phyloP scores from a whole-genome alignment of 2,797 vertebrate genomes.

The Eulemur mongoz region DNA sequence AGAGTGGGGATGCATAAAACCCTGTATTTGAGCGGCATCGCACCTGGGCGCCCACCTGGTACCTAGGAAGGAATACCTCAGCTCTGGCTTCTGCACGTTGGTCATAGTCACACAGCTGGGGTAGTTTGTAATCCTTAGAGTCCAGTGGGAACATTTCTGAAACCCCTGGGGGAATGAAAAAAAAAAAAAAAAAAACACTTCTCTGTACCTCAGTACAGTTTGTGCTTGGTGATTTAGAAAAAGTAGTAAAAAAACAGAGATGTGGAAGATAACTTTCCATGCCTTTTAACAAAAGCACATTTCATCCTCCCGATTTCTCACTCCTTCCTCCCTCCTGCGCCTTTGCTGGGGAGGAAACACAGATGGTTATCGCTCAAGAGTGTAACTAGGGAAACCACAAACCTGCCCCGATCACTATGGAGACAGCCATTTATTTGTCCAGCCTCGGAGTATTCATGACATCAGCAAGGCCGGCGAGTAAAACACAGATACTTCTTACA shows the following conservation, averaged over 20 bases:
- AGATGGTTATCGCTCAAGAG: conserved; percentile 87
- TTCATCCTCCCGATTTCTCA: conserved; percentile 71
- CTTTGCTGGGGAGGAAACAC: conserved; percentile 80
- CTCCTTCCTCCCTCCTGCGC: conserved; percentile 75
- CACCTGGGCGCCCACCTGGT: not conserved
- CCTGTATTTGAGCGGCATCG: not conserved
- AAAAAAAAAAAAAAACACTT: not conserved
- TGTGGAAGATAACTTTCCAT: conserved; percentile 64
- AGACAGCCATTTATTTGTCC: conserved; percentile 86
- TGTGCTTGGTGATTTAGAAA: conserved; percentile 15
- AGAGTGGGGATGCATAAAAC: fast-evolving
- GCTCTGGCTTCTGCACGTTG: not conserved
- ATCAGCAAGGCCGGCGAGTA: conserved; percentile 80
- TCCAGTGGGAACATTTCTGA: conserved; percentile 25
- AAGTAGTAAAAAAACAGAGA: not conserved
- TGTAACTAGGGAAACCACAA: conserved; percentile 88
- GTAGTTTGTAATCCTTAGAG: not conserved
- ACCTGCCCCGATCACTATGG: conserved; percentile 87
- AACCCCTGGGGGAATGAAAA: not conserved
- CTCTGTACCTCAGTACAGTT: not conserved
- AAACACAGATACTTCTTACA: conserved; percentile 56
- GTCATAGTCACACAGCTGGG: not conserved
- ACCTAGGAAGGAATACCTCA: not conserved
- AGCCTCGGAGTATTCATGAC: conserved; percentile 84
- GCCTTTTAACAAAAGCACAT: conserved; percentile 69